phyloP scores from a whole-genome alignment of 2,113 vertebrate species.

The Struthio camelus region DNA sequence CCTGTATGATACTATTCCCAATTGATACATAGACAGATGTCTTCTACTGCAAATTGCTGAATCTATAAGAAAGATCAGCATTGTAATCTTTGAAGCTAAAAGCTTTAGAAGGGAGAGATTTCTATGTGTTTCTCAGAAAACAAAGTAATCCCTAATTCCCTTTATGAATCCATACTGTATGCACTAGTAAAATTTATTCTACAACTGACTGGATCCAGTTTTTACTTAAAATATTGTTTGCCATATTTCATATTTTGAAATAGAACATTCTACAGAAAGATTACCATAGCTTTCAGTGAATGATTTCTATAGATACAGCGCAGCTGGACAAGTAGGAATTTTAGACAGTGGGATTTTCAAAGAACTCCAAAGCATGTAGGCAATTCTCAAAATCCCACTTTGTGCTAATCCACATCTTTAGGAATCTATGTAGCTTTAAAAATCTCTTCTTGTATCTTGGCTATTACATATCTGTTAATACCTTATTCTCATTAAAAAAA shows the following conservation, averaged over 20 bases:
- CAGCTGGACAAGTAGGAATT: background rate
- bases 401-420: conserved; percentile 6
- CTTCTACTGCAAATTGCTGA: background rate
- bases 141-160: background rate
- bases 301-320: conserved; percentile 6
- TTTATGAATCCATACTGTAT: background rate
- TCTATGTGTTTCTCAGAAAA: background rate
- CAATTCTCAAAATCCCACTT: background rate
- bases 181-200: background rate
- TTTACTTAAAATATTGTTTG: background rate
- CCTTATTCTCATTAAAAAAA: conserved; percentile 9
- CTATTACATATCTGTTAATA: background rate
- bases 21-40: background rate
- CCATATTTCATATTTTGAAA: background rate
- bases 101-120: background rate
- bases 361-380: background rate
- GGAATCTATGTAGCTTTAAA: background rate
- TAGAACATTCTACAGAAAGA: background rate
- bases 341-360: conserved; percentile 1
- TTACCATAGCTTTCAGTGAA: background rate
- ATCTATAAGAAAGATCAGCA: background rate
- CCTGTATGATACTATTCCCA: background rate
- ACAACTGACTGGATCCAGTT: background rate
- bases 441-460: background rate
- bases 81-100: background rate